These are phyloP conservation scores for Nasonovia ribisnigri DNA, from an alignment of 2,888 invertebrate genomes.

Conservation along the genomic window DNA sequence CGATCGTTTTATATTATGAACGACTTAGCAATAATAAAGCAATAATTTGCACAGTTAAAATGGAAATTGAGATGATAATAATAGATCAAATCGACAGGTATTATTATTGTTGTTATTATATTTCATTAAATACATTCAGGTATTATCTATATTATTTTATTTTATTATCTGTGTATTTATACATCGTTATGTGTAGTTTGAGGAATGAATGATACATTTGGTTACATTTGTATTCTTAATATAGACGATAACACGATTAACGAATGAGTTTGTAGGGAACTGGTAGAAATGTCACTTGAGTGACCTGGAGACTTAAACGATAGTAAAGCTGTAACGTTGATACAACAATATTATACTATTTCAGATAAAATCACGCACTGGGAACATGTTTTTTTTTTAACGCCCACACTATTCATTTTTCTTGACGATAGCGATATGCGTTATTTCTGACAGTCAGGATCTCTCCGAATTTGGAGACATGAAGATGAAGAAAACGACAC, in stretches of 20 bases:
- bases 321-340: neutral
- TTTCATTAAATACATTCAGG: neutral
- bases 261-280: neutral
- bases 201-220: neutral
- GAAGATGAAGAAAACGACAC: conserved; percentile 41
- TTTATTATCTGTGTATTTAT: neutral
- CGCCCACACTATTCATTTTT: conserved; percentile 35
- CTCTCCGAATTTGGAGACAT: conserved; percentile 33
- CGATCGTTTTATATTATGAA: conserved; percentile 6
- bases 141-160: conserved; percentile 1
- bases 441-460: neutral
- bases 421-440: conserved; percentile 10
- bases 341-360: neutral
- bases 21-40: conserved; percentile 37
- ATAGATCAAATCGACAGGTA: conserved; percentile 15
- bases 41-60: conserved; percentile 36
- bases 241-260: neutral
- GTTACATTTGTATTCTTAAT: neutral
- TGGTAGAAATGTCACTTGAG: neutral
- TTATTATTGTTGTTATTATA: neutral
- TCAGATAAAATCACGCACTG: neutral
- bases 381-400: neutral
- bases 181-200: neutral
- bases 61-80: conserved; percentile 36
- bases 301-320: conserved; percentile 58